Base-by-base conservation (phyloP, 2,888 invertebrate genomes). In the Orchesellides sinensis region DNA sequence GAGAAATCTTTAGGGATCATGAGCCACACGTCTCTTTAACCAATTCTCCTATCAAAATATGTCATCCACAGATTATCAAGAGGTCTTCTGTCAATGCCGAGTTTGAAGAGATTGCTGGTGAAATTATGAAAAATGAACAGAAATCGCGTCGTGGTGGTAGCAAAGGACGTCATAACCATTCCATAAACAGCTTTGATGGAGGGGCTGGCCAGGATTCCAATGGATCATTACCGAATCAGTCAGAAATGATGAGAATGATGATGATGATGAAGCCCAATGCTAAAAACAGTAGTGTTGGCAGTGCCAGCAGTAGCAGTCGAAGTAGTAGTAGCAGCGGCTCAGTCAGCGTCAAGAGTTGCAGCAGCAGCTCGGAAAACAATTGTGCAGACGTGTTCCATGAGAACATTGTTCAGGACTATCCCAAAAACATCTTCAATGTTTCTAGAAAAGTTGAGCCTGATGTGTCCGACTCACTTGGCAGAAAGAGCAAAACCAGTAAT, bases 251-350 rank as follows among this genome's bases (percentile, higher is more conserved):
- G 82, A 35, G 82, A 40, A 78, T 82, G 79, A 81, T 84, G 82
- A 84, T 84, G 84, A 84, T 84, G 84, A 82, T 84, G 84, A 81
- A 82, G 45, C 40, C 54, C 27, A 82, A 72, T 75, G 69, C 23
- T 17, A 72, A 72, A 47, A 81, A 70, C 25, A 75, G 35, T 47
- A 73, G 59, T 40, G 70, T 54, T 23, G 77, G 68, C 3, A 80
- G 80, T 70, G 65, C 54, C 10, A 63, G 78, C 27, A 84, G 85
- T 23, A 83, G 69, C 45, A 77, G 83, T 45, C 78, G 79, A 27
- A 82, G 85, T 56, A 83, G 83, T n/a, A 85, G 85, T 29, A 80
- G 77, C 56, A 83, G 79, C 52, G 82, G 84, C 23, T 66, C 66
- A 19, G 82, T 74, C 47, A 73, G 73, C n/a, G 81, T 81, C 10